Evolutionary conservation across 2,113 vertebrate genomes (phyloP), one percentile per base, ranked within the genome.

Genomic region (Potamarius usumacintae): DNA sequence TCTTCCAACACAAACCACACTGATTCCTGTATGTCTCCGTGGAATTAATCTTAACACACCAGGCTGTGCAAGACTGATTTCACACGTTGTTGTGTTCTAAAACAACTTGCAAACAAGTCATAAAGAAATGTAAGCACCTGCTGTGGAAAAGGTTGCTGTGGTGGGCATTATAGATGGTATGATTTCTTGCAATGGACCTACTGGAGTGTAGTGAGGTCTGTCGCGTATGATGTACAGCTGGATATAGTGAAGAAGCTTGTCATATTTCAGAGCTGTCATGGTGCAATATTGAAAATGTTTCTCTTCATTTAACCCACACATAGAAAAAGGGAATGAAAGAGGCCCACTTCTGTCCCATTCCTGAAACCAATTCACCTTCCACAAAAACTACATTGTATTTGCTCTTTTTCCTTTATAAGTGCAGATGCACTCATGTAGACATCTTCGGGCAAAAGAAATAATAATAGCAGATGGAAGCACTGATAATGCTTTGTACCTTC

Each of bases 221-320:
- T 77, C 14, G 48, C 5, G 20, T 77, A 25, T 77, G 74, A 77
- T 58, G 27, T 80, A 80, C 53, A 80, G 55, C 78, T 80, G 55
- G 78, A 80, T 80, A 34, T 80, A 80, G 53, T 80, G 55, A 80
- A 80, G 27, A 58, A 80, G n/a, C 55, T 4, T 58, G 55, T 80
- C 78, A 58, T 58, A 80, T 80, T 80, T 80, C 78, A 80, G 17
- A 80, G 78, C 55, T 80, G 78, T 80, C 78, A 34, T 80, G 34
- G 55, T 20, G 27, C 27, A 58, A 5, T 34, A 80, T 80, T 34
- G 27, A 80, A 80, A 80, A 58, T 60, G 78, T 80, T 80, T 80
- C 55, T 58, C n/a, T 34, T 80, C 78, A 80, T 80, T 80, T 58
- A 80, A 80, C 78, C n/a, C 53, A 80, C 78, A 80, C 53, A 58